Conservation (phyloP, 2,797 vertebrate species). For the Cryptoprocta ferox region DNA sequence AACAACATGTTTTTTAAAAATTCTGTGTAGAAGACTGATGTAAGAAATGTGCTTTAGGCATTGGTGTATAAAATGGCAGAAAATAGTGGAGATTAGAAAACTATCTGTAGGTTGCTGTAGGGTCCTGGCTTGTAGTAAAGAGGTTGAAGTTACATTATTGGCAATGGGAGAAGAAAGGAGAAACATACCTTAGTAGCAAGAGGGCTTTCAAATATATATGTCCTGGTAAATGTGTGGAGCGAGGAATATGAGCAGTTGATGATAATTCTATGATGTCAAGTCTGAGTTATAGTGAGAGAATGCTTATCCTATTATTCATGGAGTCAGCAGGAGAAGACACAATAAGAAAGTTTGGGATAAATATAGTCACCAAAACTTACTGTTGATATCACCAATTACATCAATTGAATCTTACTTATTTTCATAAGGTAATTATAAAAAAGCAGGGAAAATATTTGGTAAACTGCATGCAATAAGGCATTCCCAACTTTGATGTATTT, state of each 20-base stretch:
- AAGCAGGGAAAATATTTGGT: neutral
- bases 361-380: neutral
- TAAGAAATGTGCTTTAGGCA: neutral
- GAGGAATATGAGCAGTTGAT: neutral
- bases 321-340: neutral
- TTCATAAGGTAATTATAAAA: neutral
- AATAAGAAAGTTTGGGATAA: neutral
- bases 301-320: neutral
- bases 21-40: neutral
- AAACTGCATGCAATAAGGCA: neutral
- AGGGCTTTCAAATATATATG: neutral
- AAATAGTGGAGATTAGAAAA: neutral
- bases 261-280: neutral
- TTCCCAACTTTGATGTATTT: neutral
- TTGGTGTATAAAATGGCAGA: neutral
- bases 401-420: neutral
- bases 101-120: neutral
- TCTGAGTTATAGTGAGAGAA: neutral
- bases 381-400: neutral
- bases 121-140: neutral
- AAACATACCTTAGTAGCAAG: neutral
- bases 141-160: neutral
- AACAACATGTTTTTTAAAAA: neutral
- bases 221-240: neutral
- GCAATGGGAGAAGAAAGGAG: neutral